Conservation (phyloP, 2,888 invertebrate genomes). For the Torymus auratus region DNA sequence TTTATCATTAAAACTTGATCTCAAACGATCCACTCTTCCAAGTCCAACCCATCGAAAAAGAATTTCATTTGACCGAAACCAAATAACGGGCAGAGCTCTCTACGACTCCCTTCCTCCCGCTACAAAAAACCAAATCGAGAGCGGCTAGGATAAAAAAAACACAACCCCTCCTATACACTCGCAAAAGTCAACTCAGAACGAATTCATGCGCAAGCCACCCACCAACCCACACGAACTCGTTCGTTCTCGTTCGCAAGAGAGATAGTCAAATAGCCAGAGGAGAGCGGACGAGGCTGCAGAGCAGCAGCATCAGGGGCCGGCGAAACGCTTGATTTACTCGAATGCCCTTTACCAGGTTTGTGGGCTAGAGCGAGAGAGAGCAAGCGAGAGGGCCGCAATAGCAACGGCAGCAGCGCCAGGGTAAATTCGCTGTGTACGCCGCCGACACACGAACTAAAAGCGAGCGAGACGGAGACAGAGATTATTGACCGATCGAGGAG, state of each 20-base stretch:
- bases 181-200: too few species aligned
- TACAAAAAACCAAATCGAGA: too few species aligned
- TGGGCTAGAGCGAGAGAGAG: neutral
- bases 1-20: too few species aligned
- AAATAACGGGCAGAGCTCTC: too few species aligned
- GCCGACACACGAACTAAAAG: neutral
- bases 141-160: too few species aligned
- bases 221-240: too few species aligned
- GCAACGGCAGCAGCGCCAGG: slow-evolving; percentile 1
- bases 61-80: too few species aligned
- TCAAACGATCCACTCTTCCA: too few species aligned
- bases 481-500: slow-evolving; percentile 54
- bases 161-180: too few species aligned
- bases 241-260: neutral
- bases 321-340: slow-evolving; percentile 51
- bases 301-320: neutral
- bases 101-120: too few species aligned
- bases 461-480: slow-evolving; percentile 35
- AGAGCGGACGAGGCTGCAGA: neutral
- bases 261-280: slow-evolving; percentile 17
- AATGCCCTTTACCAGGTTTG: slow-evolving; percentile 48
- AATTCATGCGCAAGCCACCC: too few species aligned
- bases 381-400: neutral
- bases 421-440: slow-evolving; percentile 35
- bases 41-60: too few species aligned